Evolutionary conservation across 2,113 vertebrate species (phyloP), one percentile per base, ranked within the genome.

Genomic region (Kobus ellipsiprymnus): DNA sequence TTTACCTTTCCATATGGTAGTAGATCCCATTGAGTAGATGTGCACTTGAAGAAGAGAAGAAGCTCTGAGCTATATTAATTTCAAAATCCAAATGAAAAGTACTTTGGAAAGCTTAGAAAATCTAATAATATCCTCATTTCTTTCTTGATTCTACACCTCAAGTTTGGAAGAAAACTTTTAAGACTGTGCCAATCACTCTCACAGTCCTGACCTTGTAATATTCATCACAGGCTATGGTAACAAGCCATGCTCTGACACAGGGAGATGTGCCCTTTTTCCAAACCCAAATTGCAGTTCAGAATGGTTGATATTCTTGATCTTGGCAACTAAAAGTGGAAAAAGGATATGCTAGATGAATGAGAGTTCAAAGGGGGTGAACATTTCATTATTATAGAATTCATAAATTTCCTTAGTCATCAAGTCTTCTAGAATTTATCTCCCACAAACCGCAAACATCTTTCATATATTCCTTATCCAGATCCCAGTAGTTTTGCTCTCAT

Each of bases 51-150:
- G 50, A 97, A 92, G n/a, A 90, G 16, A 54, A 21, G 13, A 46
- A 33, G 78, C 17, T 94, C 94, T 77, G 27, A 95, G 19, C 82
- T 64, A 78, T 12, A 19, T 74, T 93, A 55, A 82, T 87, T 25
- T 88, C 71, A 97, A 44, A 96, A 30, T 97, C 19, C 48, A 67
- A 96, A 88, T 46, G 21, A 44, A 91, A 93, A 78, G 12, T 95
- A 16, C 71, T 85, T n/a, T 16, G 36, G 74, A 94, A 87, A 91
- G 77, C 77, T 96, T 88, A 87, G 48, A 62, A 94, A 94, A 59
- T 40, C 52, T 64, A 67, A 85, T 83, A 25, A 86, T 25, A 40
- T 77, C 44, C 29, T 15, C 36, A 78, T 52, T 77, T 55, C 50
- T 23, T 84, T 64, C 44, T 96, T 40, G 21, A 36, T 83, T 97